Base-by-base conservation (phyloP, 1,140 invertebrate species). In the Ooceraea biroi region DNA sequence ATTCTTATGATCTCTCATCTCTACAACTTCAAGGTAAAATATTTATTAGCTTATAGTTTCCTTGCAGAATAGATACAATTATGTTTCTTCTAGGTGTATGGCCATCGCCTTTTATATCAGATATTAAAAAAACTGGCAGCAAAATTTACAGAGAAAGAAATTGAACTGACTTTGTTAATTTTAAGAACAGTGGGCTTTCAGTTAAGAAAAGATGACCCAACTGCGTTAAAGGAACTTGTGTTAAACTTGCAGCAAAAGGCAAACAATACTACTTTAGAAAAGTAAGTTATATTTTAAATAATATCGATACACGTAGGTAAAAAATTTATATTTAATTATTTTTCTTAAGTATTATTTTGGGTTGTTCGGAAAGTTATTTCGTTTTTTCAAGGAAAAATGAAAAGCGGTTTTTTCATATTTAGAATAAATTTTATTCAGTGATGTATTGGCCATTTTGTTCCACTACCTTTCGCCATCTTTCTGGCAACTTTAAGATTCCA, bases 191-290 rank as follows among this genome's bases (percentile, higher is more conserved):
- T 97, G 17, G 98, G 98, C 3, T 98, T 98, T 92, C 95, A 95
- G 27, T 92, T 99, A 71, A 95, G 98, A 78, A 99, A 98, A 92
- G 98, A 99, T 91, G 97, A 99, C 94, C 98, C 98, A 0, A 60
- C 96, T 4, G 95, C 96, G 0, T 95, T 99, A 36, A 99, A 98
- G 94, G 95, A 96, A 66, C 96, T 98, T 55, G 97, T 99, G 92
- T 92, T 97, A 14, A 95, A 95, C 68, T 94, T 98, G 3, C 98
- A 99, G 91, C 93, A 95, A 17, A 96, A 96, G 91, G 96, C 96
- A 22, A 91, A 90, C 48, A 80, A 86, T 12, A 27, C 44, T 14
- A 48, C 55, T 11, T 11, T 14, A 11, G 30, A 73, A 19, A 82
- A 71, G 87, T 88, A 72, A 22, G 65, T 66, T 41, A 36, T 36